A percentile compares a stretch with the other conserved stretches of the same genome.
These are phyloP conservation scores for Aurelia sp. DNA, from an alignment of 30 jellyfish, hydroid and myxozoan species.

Conservation along the genomic window DNA sequence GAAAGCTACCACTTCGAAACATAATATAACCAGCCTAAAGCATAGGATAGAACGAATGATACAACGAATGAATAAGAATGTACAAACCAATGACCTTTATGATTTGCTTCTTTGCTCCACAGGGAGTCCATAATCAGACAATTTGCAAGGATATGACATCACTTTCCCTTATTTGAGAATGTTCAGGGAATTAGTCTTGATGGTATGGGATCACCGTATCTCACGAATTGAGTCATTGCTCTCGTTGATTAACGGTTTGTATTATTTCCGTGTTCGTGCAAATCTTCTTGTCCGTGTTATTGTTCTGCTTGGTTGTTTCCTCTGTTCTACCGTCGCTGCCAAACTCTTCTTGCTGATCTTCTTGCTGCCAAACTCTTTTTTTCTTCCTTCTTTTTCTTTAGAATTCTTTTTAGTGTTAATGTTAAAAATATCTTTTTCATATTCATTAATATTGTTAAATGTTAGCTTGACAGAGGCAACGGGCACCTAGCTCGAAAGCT, in stretches of 20 bases:
- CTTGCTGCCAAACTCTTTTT: too few species aligned
- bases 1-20: too few species aligned
- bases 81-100: neutral
- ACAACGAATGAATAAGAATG: too few species aligned
- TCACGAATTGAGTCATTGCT: conserved; percentile 5
- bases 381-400: too few species aligned
- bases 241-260: neutral
- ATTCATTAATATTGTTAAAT: too few species aligned
- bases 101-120: neutral
- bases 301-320: neutral
- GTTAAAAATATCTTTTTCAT: too few species aligned
- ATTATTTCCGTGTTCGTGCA: neutral
- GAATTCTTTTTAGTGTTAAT: too few species aligned
- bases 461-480: too few species aligned
- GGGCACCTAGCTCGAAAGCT: too few species aligned
- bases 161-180: conserved; percentile 18
- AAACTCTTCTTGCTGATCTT: neutral
- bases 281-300: neutral
- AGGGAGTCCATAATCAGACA: conserved; percentile 3
- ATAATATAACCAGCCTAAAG: too few species aligned
- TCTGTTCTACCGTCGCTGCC: conserved; percentile 15
- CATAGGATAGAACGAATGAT: too few species aligned
- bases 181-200: conserved; percentile 21
- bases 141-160: conserved; percentile 9
- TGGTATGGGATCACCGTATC: conserved; percentile 29